Evolutionary conservation across 2,797 vertebrate species (phyloP).

Genomic region (Pitangus sulphuratus): DNA sequence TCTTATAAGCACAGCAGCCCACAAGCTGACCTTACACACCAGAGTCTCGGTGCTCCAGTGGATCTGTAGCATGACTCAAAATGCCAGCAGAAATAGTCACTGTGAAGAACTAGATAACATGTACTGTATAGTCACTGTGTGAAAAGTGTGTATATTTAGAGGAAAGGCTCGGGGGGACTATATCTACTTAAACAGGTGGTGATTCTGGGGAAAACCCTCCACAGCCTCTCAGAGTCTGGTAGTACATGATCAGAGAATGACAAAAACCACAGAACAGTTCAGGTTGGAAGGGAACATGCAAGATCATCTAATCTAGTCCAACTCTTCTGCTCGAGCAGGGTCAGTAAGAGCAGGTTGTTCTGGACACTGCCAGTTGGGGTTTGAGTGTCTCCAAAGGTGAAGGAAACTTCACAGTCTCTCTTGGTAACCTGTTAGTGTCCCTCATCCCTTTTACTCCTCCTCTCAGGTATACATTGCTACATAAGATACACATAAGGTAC

Average conservation of each 20-base stretch:
- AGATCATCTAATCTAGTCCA: background rate
- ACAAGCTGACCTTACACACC: background rate
- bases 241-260: background rate
- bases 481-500: background rate
- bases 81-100: background rate
- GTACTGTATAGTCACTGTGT: background rate
- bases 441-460: background rate
- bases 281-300: background rate
- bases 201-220: background rate
- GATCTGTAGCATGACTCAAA: background rate
- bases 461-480: background rate
- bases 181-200: background rate
- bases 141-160: background rate
- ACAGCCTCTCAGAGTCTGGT: background rate
- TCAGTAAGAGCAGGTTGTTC: background rate
- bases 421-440: background rate
- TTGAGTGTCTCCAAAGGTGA: background rate
- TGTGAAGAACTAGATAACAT: background rate
- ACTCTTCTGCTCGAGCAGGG: background rate
- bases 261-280: background rate
- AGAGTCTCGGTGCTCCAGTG: background rate
- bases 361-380: background rate
- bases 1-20: background rate
- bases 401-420: background rate
- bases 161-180: background rate